A percentile compares a stretch with the other conserved stretches of the same genome.
Conservation (phyloP, 2,113 vertebrate species). For the Heterotilapia buettikoferi region DNA sequence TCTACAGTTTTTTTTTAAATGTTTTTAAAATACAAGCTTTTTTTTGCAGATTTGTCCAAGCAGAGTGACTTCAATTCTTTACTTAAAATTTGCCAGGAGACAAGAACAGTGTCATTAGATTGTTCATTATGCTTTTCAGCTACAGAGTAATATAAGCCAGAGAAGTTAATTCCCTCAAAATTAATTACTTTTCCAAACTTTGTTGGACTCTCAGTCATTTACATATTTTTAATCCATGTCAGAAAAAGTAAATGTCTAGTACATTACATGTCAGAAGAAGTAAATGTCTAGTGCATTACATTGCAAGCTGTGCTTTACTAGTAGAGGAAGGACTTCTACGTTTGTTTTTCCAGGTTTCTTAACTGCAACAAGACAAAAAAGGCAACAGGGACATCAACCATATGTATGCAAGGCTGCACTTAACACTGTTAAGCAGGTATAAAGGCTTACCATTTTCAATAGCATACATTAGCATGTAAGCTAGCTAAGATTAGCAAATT, state of each 20-base stretch:
- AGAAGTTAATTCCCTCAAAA: slow-evolving; percentile 42
- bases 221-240: slow-evolving; percentile 19
- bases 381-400: background rate
- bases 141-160: slow-evolving; percentile 1
- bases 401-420: background rate
- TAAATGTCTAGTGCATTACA: background rate
- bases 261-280: background rate
- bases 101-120: slow-evolving; percentile 32
- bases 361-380: background rate
- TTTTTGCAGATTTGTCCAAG: background rate
- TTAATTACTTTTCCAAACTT: slow-evolving; percentile 50
- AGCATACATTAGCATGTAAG: background rate
- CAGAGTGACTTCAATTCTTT: background rate
- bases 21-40: background rate
- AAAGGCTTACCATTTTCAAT: background rate
- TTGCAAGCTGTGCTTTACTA: background rate
- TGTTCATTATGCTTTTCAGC: slow-evolving; percentile 21
- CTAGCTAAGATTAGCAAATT: background rate
- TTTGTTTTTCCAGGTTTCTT: background rate
- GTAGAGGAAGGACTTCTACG: background rate
- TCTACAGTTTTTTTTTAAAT: rapidly evolving
- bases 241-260: background rate
- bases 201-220: slow-evolving; percentile 17
- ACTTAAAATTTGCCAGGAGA: slow-evolving; percentile 10
- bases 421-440: background rate